phyloP scores from a whole-genome alignment of 2,888 invertebrate species.

The Drosophila algonquin region DNA sequence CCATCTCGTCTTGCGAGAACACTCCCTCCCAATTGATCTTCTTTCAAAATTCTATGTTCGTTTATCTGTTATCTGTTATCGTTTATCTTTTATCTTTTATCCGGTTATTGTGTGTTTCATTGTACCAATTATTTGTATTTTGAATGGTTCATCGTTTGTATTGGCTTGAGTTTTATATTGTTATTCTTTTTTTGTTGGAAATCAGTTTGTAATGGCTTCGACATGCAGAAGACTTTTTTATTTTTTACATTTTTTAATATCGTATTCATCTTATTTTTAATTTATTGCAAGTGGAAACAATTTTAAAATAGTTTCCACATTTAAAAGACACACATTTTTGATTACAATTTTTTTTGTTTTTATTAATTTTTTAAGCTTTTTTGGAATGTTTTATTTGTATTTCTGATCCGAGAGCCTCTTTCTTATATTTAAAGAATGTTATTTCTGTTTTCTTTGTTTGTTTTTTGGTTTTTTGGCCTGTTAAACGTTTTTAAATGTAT shows the following conservation, averaged over 20 bases:
- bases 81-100: constrained; percentile 39
- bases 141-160: constrained; percentile 22
- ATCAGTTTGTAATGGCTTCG: too few species aligned
- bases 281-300: background rate
- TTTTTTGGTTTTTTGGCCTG: background rate
- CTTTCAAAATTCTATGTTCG: constrained; percentile 59
- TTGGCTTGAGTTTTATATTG: constrained; percentile 8
- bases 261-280: background rate
- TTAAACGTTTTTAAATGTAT: background rate
- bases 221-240: too few species aligned
- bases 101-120: constrained; percentile 13
- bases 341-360: constrained; percentile 3
- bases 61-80: constrained; percentile 32
- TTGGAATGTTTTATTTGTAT: background rate
- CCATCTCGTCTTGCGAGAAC: too few species aligned
- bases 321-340: too few species aligned
- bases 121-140: constrained; percentile 18
- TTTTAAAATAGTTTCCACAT: constrained; percentile 20
- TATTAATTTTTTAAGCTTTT: constrained; percentile 11
- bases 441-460: background rate
- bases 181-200: too few species aligned
- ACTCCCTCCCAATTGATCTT: constrained; percentile 66
- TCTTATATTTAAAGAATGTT: background rate
- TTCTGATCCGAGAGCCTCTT: background rate
- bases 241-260: too few species aligned